These are phyloP conservation scores for Busseola fusca DNA, from an alignment of 2,888 invertebrate genomes.

Conservation along the genomic window DNA sequence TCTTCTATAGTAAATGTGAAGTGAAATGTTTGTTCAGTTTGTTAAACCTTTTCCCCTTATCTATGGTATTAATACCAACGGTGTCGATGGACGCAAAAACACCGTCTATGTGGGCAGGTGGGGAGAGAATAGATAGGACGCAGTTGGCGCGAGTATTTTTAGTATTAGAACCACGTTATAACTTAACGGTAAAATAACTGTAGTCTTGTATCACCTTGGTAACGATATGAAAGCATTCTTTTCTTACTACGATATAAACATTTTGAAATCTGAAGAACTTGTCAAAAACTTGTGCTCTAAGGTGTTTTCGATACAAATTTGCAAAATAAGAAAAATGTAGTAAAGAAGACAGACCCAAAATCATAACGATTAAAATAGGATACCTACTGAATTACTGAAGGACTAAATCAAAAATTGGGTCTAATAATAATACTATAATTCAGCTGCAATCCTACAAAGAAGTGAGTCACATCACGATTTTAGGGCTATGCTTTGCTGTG, in stretches of 20 bases:
- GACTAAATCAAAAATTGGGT: background rate
- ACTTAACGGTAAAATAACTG: slow-evolving; percentile 36
- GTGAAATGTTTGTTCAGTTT: background rate
- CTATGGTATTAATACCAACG: slow-evolving; percentile 19
- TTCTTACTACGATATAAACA: background rate
- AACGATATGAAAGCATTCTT: background rate
- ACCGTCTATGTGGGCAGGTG: slow-evolving; percentile 28
- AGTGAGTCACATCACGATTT: slow-evolving; percentile 24
- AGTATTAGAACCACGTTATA: slow-evolving; percentile 33
- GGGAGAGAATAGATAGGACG: slow-evolving; percentile 30
- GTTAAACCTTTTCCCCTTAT: slow-evolving; percentile 6
- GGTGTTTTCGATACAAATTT: background rate
- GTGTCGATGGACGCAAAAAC: slow-evolving; percentile 24
- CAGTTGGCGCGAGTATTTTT: slow-evolving; percentile 39
- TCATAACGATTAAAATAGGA: background rate
- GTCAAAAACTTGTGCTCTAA: background rate
- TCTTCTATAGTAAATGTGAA: slow-evolving; percentile 1
- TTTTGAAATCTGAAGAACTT: background rate
- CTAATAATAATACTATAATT: background rate
- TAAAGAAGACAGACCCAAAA: background rate
- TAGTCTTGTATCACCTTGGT: background rate
- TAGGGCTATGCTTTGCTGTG: slow-evolving; percentile 17
- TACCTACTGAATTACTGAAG: background rate
- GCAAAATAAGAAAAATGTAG: background rate
- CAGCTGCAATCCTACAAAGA: background rate